A percentile compares a stretch with the other conserved stretches of the same genome.
Conservation (phyloP, 2,113 vertebrate genomes). For the Aspidoscelis tigris region DNA sequence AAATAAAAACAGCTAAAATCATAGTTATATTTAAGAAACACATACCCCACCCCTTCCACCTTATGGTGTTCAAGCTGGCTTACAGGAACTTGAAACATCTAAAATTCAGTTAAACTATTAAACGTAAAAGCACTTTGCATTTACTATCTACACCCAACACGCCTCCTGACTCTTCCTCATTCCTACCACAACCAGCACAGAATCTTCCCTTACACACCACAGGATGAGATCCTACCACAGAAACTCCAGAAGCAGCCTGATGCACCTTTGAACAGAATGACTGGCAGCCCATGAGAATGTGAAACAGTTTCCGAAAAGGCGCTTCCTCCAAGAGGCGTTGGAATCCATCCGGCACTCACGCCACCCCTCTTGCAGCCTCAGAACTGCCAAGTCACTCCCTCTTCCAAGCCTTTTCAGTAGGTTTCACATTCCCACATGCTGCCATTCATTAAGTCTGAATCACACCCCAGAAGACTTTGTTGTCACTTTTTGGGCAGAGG, state of each 20-base stretch:
- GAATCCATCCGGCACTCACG: not conserved
- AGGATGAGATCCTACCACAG: not conserved
- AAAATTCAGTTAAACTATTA: no score
- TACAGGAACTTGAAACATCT: no score
- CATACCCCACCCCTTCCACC: no score
- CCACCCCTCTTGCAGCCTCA: not conserved
- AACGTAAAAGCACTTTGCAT: not conserved
- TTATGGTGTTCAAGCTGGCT: no score
- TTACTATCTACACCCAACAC: not conserved
- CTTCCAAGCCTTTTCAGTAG: not conserved
- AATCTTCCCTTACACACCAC: not conserved
- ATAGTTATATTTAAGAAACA: no score
- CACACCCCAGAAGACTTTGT: not conserved
- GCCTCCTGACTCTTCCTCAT: not conserved
- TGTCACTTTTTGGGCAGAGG: not conserved
- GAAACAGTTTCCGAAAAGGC: not conserved
- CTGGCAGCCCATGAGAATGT: constrained; percentile 11
- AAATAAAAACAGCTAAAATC: no score
- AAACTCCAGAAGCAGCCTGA: not conserved
- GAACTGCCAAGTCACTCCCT: constrained; percentile 34
- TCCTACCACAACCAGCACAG: accelerated
- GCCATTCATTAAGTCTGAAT: constrained; percentile 41
- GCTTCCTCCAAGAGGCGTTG: not conserved
- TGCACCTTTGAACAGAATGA: not conserved
- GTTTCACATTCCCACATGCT: constrained; percentile 34